These are phyloP conservation scores for Indicator indicator DNA, from an alignment of 2,113 vertebrate genomes.

Conservation along the genomic window DNA sequence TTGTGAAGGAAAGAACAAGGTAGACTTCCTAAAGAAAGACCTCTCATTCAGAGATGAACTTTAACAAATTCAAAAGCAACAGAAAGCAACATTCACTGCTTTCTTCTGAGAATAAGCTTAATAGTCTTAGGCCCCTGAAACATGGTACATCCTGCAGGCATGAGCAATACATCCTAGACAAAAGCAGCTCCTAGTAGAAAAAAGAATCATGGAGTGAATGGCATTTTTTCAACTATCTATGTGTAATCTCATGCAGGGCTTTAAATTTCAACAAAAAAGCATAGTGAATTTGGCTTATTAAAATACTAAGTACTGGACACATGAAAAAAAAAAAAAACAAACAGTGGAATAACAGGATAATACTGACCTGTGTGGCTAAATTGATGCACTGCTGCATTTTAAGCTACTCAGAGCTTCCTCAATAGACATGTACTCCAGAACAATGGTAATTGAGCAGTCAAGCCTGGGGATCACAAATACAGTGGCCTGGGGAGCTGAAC, in stretches of 20 bases:
- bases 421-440: background rate
- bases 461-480: background rate
- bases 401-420: background rate
- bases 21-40: slow-evolving; percentile 25
- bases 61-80: slow-evolving; percentile 20
- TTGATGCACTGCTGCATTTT: background rate
- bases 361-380: background rate
- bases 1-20: slow-evolving; percentile 21
- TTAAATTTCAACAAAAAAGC: background rate
- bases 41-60: slow-evolving; percentile 1
- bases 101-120: slow-evolving; percentile 22
- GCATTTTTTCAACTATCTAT: background rate
- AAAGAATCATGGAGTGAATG: background rate
- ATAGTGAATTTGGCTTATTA: background rate
- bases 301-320: background rate
- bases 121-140: background rate
- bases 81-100: background rate
- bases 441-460: background rate
- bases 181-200: background rate
- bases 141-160: background rate
- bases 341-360: background rate
- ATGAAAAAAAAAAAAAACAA: background rate
- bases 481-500: background rate
- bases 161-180: background rate
- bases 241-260: background rate